A percentile compares a stretch with the other conserved stretches of the same genome.
These are phyloP conservation scores for Spea bombifrons DNA, from an alignment of 2,113 vertebrate species.

Conservation along the genomic window DNA sequence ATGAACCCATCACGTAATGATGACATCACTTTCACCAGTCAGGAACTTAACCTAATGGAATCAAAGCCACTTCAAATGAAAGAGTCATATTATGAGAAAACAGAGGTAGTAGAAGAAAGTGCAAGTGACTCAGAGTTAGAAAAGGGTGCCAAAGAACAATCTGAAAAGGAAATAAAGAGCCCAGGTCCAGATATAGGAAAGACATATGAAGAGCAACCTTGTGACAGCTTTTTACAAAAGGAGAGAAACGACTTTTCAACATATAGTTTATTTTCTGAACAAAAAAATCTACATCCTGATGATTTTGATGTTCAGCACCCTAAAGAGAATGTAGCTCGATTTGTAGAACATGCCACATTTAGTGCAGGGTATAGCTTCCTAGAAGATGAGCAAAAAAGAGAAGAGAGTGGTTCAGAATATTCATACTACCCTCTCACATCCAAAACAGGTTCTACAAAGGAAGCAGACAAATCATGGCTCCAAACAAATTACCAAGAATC, in stretches of 20 bases:
- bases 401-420: conserved; percentile 22
- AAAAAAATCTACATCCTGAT: conserved; percentile 30
- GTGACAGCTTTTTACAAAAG: neutral
- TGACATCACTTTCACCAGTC: conserved; percentile 64
- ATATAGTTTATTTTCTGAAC: conserved; percentile 28
- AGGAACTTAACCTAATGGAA: conserved; percentile 54
- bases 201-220: neutral
- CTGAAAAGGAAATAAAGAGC: conserved; percentile 75
- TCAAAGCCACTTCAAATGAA: conserved; percentile 54
- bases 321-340: conserved; percentile 25
- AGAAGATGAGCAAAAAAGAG: conserved; percentile 11
- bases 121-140: conserved; percentile 80
- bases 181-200: conserved; percentile 52
- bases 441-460: conserved; percentile 40
- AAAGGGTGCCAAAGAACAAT: conserved; percentile 83
- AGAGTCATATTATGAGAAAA: conserved; percentile 61
- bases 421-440: conserved; percentile 43
- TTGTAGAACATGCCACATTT: neutral
- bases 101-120: conserved; percentile 60
- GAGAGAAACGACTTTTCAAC: conserved; percentile 20
- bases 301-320: conserved; percentile 25
- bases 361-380: conserved; percentile 35
- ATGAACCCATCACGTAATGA: conserved; percentile 49
- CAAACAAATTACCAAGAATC: conserved; percentile 32
- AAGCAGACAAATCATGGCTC: conserved; percentile 37